Conservation (phyloP, 1,140 invertebrate species). For the Rhopalosiphum maidis region DNA sequence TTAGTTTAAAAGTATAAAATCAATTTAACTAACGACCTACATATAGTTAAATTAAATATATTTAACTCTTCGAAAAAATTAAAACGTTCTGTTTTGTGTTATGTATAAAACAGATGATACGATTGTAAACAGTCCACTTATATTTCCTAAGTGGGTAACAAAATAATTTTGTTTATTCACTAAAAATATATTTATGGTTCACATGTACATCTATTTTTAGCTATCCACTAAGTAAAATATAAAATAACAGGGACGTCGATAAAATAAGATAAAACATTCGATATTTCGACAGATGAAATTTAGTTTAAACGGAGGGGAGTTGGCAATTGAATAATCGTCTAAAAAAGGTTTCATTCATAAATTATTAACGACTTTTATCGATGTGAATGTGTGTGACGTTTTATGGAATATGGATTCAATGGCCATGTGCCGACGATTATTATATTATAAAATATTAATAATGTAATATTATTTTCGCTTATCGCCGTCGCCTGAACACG, state of each 20-base stretch:
- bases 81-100: not conserved
- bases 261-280: not conserved
- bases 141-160: not conserved
- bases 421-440: not conserved
- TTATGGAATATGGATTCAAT: not conserved
- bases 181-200: not conserved
- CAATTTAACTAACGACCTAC: not conserved
- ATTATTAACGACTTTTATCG: slow-evolving; percentile 10
- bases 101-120: not conserved
- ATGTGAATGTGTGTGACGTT: not conserved
- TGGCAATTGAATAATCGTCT: not conserved
- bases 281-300: not conserved
- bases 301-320: not conserved
- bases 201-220: not conserved
- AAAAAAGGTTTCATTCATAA: slow-evolving; percentile 4
- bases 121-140: not conserved
- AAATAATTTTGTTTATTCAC: not conserved
- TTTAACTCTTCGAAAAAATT: not conserved
- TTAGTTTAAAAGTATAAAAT: no score
- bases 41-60: not conserved
- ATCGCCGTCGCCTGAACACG: not conserved
- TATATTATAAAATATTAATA: slow-evolving; percentile 3
- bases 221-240: not conserved
- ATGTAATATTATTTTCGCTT: not conserved
- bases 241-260: not conserved